phyloP scores from a whole-genome alignment of 2,797 vertebrate genomes.

The Lerista edwardsae region DNA sequence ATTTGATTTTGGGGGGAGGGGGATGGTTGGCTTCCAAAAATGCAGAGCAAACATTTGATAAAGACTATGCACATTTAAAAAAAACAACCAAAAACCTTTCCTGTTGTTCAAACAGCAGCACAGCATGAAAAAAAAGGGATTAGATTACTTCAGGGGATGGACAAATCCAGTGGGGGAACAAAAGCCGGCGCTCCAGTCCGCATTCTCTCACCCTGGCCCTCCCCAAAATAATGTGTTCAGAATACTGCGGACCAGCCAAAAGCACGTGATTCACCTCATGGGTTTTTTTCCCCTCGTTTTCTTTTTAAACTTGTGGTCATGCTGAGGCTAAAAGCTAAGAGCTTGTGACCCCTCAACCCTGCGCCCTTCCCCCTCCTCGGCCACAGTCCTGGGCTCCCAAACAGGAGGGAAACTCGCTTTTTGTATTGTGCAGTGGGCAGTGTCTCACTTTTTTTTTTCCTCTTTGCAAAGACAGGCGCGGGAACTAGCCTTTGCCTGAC shows the following conservation, averaged over 20 bases:
- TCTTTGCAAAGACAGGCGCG: slow-evolving; percentile 31
- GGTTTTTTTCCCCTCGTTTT: slow-evolving; percentile 38
- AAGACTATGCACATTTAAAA: not conserved
- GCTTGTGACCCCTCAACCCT: slow-evolving; percentile 87
- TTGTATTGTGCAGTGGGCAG: slow-evolving; percentile 62
- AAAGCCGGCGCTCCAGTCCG: not conserved
- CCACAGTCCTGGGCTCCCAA: slow-evolving; percentile 57
- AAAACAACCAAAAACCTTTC: not conserved
- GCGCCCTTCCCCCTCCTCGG: slow-evolving; percentile 66
- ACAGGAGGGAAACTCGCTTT: slow-evolving; percentile 28
- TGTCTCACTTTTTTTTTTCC: not conserved
- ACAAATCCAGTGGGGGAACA: not conserved
- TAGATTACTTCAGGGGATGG: slow-evolving; percentile 46
- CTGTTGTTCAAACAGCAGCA: not conserved
- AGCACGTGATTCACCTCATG: slow-evolving; percentile 70
- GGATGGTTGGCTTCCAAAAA: not conserved
- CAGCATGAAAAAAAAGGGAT: not conserved
- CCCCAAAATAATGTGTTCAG: slow-evolving; percentile 53
- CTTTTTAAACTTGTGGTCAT: slow-evolving; percentile 74
- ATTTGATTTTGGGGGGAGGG: not conserved
- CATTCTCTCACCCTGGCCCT: not conserved
- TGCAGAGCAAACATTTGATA: not conserved
- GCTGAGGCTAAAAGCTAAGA: slow-evolving; percentile 81
- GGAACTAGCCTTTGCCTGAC: slow-evolving; percentile 24
- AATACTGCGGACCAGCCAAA: slow-evolving; percentile 69